Evolutionary conservation across 2,113 vertebrate genomes (phyloP).

Genomic region (Scatophagus argus): DNA sequence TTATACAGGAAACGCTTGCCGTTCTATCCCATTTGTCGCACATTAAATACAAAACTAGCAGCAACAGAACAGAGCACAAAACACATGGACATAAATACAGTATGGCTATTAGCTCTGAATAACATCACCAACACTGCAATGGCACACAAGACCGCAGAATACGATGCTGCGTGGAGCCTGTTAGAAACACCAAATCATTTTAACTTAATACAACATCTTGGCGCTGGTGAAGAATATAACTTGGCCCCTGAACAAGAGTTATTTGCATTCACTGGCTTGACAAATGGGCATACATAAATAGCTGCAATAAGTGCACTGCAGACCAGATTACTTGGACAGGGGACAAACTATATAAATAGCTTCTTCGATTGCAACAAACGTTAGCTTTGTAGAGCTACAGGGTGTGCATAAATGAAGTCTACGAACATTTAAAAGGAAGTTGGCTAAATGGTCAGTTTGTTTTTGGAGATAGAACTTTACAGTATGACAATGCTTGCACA

Average conservation of each 20-base stretch:
- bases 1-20: conserved; percentile 47
- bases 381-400: conserved; percentile 47
- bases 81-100: conserved; percentile 44
- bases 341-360: conserved; percentile 48
- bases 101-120: conserved; percentile 46
- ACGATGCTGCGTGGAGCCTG: conserved; percentile 44
- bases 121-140: conserved; percentile 60
- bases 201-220: conserved; percentile 53
- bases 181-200: conserved; percentile 43
- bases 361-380: conserved; percentile 48
- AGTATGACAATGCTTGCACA: conserved; percentile 37
- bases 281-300: conserved; percentile 48
- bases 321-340: conserved; percentile 46
- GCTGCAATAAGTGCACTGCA: conserved; percentile 48
- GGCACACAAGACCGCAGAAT: conserved; percentile 44
- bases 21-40: conserved; percentile 68
- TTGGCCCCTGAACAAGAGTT: conserved; percentile 51
- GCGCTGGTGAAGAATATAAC: conserved; percentile 56
- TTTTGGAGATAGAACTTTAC: conserved; percentile 23
- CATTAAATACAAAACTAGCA: conserved; percentile 74
- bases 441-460: neutral
- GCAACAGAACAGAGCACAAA: conserved; percentile 62
- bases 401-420: conserved; percentile 45
- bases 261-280: conserved; percentile 52
- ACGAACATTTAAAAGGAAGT: conserved; percentile 24